Base-by-base conservation (phyloP, 2,113 vertebrate species). In the Pterocles burchelli region DNA sequence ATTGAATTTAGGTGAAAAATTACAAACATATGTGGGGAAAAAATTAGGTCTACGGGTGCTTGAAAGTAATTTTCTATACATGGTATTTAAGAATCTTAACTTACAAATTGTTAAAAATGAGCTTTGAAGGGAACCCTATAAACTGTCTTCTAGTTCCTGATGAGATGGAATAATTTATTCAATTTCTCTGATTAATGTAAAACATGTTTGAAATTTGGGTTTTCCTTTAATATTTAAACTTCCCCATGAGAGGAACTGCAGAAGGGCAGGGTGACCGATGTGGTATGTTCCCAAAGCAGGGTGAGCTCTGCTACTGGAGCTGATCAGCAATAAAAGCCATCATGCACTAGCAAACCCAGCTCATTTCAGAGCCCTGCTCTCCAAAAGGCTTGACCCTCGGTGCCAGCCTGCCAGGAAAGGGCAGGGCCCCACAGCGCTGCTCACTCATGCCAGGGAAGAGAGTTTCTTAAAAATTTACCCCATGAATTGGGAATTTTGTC, bases 191-290 rank as follows among this genome's bases (percentile, higher is more conserved):
- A 91, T 91, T 89, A 92, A 92, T 95, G 89, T 77, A 73, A 90
- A 93, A 97, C 1, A 3, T 70, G 81, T 80, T 90, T 88, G 82
- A 96, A 78, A 95, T 95, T 89, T 91, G 77, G 66, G 21, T 68
- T 51, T 87, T 70, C 45, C 43, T 94, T 95, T 94, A 96, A 91
- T 95, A 94, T 95, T 96, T 95, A 73, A 97, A 79, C 54, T 76
- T 80, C 15, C 22, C 38, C 49, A 14, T 45, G 81, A 89, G 84
- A 66, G 29, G 8, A 93, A 41, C 45, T 63, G 73, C 36, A 89
- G 84, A 68, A 63, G 57, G 55, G 11, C 62, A 55, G 15, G 10
- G 77, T 88, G 93, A 21, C 7, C 38, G 36, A 25, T 0, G 2
- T 34, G 45, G 21, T 14, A 4, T 20, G 65, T 28, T 66, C 84